Evolutionary conservation across 2,797 vertebrate genomes (phyloP), one percentile per base, ranked within the genome.

Genomic region (Loriculus beryllinus): DNA sequence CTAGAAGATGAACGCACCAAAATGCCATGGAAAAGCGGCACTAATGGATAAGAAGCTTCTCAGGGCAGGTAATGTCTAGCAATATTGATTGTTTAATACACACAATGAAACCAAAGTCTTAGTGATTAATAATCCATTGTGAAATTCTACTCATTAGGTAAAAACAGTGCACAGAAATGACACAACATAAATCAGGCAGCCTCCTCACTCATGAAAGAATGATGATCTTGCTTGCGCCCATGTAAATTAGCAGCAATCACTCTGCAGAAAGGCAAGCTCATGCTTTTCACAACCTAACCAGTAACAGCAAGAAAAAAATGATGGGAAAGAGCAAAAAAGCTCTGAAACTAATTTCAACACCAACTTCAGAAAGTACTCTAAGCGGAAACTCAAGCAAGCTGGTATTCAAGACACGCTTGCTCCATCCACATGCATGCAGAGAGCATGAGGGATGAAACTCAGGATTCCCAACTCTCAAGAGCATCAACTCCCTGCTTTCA

Each of bases 61-160:
- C 56, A 42, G 82, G 70, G 68, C 70, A 86, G 70, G 70, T 37
- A 76, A n/a, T 5, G 5, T 56, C 86, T 51, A 65, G 33, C 74
- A 86, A 76, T 70, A 94, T 70, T 88, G 88, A 86, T 92, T 95
- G 81, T 84, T 90, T 79, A 86, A 80, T 51, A 90, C 43, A 81
- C 83, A 62, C 72, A 80, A 85, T 52, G 65, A 94, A 95, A 83
- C 43, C 35, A 39, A 69, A 95, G 80, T 47, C 94, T 86, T 92
- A 45, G 69, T 92, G 91, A 96, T 92, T 94, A 93, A 96, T 92
- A 88, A 90, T 86, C 71, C 77, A 51, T 77, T 87, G 71, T 91
- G 86, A 94, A 91, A 90, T 80, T 88, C 93, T 93, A 94, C 82
- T 96, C 88, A 94, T 94, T 94, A 93, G 72, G 72, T 80, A 95